phyloP scores from a whole-genome alignment of 23 tunicate species.

The Corella eumyota region DNA sequence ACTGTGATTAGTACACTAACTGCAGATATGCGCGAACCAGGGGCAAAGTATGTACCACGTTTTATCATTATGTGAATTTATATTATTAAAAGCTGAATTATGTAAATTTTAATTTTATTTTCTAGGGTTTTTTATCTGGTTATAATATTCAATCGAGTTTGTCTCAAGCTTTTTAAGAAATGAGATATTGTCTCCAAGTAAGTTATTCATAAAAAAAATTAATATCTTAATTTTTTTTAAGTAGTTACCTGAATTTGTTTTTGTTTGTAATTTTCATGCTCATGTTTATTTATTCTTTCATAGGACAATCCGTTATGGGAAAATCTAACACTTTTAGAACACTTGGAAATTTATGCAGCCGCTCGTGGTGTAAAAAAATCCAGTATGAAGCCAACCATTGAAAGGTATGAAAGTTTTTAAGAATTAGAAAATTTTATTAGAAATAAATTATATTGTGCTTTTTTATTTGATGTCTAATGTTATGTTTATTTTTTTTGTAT shows the following conservation, averaged over 20 bases:
- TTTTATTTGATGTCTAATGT: background rate
- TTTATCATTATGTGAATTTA: background rate
- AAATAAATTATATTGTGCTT: background rate
- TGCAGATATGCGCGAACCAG: constrained; percentile 63
- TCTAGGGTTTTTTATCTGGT: constrained; percentile 58
- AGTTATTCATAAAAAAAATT: background rate
- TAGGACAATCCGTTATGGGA: constrained; percentile 92
- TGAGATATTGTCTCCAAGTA: constrained; percentile 90
- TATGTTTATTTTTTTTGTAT: background rate
- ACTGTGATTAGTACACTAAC: constrained; percentile 68
- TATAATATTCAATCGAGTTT: constrained; percentile 47
- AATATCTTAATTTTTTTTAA: background rate
- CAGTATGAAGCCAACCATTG: constrained; percentile 16
- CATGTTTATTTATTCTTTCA: background rate
- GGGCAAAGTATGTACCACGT: constrained; percentile 40
- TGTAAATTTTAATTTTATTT: background rate
- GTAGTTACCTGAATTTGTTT: background rate
- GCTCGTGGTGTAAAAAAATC: constrained; percentile 51
- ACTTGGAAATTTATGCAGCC: constrained; percentile 51
- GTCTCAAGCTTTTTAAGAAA: constrained; percentile 48
- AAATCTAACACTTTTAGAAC: constrained; percentile 55
- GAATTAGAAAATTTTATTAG: too few species aligned
- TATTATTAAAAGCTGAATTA: background rate
- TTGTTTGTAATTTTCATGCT: too few species aligned
- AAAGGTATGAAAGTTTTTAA: constrained; percentile 19